phyloP scores from a whole-genome alignment of 2,888 invertebrate genomes.

The Ophioninae sp. region DNA sequence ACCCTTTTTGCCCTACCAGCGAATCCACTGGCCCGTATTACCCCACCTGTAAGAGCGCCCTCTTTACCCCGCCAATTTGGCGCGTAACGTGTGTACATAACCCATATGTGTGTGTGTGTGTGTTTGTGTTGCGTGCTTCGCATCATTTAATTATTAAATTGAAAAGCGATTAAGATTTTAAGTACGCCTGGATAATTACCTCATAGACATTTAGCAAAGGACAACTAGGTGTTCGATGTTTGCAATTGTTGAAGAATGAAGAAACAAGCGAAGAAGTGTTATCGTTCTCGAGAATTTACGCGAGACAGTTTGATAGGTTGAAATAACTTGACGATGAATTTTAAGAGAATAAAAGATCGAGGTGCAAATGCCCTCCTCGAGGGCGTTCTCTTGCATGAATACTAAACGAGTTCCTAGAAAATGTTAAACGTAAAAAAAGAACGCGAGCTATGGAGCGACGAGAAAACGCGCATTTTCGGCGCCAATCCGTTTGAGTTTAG shows the following conservation, averaged over 20 bases:
- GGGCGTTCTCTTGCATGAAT: constrained; percentile 43
- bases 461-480: not conserved
- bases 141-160: constrained; percentile 14
- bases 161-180: constrained; percentile 8
- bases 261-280: constrained; percentile 24
- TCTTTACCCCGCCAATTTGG: constrained; percentile 3
- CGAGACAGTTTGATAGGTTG: constrained; percentile 35
- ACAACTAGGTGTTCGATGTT: constrained; percentile 51
- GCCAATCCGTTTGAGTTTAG: constrained; percentile 13
- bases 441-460: not conserved
- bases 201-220: constrained; percentile 26
- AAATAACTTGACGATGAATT: not conserved
- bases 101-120: not conserved
- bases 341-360: constrained; percentile 17
- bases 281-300: constrained; percentile 52
- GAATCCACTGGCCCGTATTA: constrained; percentile 1
- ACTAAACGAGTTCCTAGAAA: constrained; percentile 58
- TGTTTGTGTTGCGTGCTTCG: constrained; percentile 18
- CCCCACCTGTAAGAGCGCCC: constrained; percentile 1
- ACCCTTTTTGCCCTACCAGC: not conserved
- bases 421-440: constrained; percentile 8
- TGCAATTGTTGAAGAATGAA: constrained; percentile 53
- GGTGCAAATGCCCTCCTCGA: constrained; percentile 55
- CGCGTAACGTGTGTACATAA: not conserved
- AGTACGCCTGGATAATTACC: constrained; percentile 46